Percentiles rank a stretch among this genome's conserved stretches.
phyloP scores from a whole-genome alignment of 2,888 invertebrate species.

The Oasisia sp. region DNA sequence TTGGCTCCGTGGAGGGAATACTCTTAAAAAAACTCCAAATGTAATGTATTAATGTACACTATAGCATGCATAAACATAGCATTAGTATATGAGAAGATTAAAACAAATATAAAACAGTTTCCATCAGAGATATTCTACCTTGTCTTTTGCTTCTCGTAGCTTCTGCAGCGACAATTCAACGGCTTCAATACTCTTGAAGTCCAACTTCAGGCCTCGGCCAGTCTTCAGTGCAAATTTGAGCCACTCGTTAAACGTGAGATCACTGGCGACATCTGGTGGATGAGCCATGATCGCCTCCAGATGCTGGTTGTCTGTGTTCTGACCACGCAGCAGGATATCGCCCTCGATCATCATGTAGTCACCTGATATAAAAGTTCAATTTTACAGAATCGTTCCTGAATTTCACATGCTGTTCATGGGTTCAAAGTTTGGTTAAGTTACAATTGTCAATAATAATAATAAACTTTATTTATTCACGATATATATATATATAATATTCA shows the following conservation, averaged over 20 bases:
- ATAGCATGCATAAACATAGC: background rate
- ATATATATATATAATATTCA: too few species aligned
- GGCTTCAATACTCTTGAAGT: conserved; percentile 84
- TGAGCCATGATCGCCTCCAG: conserved; percentile 84
- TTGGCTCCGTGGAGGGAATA: too few species aligned
- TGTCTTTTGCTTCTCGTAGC: background rate
- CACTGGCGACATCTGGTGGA: conserved; percentile 78
- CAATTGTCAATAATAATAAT: too few species aligned
- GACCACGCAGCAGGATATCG: conserved; percentile 76
- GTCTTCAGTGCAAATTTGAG: conserved; percentile 70
- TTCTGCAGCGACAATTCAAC: conserved; percentile 60
- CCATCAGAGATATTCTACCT: background rate
- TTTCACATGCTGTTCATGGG: background rate
- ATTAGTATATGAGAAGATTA: background rate
- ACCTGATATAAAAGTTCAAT: background rate
- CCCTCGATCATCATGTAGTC: conserved; percentile 83
- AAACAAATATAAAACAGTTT: background rate
- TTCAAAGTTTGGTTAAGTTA: too few species aligned
- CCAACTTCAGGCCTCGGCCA: conserved; percentile 84
- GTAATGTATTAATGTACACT: too few species aligned
- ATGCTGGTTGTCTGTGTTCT: conserved; percentile 45
- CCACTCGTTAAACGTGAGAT: conserved; percentile 81
- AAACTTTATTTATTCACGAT: too few species aligned
- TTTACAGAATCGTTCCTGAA: background rate
- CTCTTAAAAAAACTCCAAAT: too few species aligned